phyloP scores from a whole-genome alignment of 23 tunicate genomes.

The Ciona savignyi region DNA sequence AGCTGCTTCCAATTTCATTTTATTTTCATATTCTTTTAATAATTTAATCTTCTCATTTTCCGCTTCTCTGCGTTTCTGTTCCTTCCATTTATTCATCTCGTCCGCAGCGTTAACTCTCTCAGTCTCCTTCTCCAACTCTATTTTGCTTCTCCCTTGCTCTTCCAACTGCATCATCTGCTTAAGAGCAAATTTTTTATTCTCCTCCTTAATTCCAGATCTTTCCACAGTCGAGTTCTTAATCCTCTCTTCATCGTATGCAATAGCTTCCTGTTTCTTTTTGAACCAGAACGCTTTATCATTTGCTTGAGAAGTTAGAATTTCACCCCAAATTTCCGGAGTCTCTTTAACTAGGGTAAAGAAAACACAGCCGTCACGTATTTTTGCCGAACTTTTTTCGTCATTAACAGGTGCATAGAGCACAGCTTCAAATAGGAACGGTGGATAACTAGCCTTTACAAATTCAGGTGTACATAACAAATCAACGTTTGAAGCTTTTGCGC shows the following conservation, averaged over 20 bases:
- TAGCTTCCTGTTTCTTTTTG: conserved; percentile 67
- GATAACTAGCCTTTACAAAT: conserved; percentile 64
- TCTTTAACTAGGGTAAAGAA: conserved; percentile 37
- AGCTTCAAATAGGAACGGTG: conserved; percentile 85
- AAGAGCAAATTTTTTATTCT: conserved; percentile 51
- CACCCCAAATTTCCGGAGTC: conserved; percentile 39
- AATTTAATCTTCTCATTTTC: conserved; percentile 28
- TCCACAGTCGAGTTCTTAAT: conserved; percentile 3
- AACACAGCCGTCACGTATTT: conserved; percentile 55
- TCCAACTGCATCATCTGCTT: conserved; percentile 87
- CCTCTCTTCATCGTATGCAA: conserved; percentile 44
- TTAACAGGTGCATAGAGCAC: conserved; percentile 48
- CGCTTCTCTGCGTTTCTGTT: conserved; percentile 40
- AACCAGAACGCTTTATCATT: conserved; percentile 45
- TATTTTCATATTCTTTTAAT: conserved; percentile 10
- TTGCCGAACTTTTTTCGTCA: conserved; percentile 64
- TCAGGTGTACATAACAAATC: conserved; percentile 52
- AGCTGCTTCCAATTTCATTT: not conserved
- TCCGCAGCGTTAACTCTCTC: conserved; percentile 37
- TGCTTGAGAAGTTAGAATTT: conserved; percentile 32
- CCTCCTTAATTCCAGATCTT: conserved; percentile 26
- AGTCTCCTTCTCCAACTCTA: conserved; percentile 51
- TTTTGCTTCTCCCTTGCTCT: conserved; percentile 35
- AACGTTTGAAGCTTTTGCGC: conserved; percentile 56
- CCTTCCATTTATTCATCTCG: conserved; percentile 72